Conservation (phyloP, 2,888 invertebrate species). For the Patella ulyssiponensis region DNA sequence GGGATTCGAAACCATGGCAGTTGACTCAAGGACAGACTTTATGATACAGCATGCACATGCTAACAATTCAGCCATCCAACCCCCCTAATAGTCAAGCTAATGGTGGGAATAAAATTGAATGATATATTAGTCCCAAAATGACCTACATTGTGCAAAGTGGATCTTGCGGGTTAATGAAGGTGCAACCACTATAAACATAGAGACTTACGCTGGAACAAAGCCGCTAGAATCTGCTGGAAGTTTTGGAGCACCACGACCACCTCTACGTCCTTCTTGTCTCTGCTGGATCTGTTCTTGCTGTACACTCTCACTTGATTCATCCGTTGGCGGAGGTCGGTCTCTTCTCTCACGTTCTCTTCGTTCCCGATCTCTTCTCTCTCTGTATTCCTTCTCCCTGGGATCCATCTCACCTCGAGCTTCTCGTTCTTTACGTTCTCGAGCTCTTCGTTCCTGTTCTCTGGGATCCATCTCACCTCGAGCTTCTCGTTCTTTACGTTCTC, state of each 20-base stretch:
- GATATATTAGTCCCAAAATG: too few species aligned
- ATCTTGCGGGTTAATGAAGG: too few species aligned
- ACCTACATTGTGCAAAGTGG: too few species aligned
- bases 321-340: conserved; percentile 24
- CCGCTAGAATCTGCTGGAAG: conserved; percentile 9
- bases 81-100: too few species aligned
- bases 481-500: conserved; percentile 26
- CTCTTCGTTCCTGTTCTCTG: conserved; percentile 1
- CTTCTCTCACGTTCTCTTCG: conserved; percentile 18
- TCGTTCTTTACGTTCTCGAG: conserved; percentile 3
- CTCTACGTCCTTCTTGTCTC: conserved; percentile 23
- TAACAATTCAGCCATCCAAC: too few species aligned
- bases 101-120: too few species aligned
- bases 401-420: not conserved
- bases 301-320: conserved; percentile 15
- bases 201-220: conserved; percentile 11
- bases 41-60: too few species aligned
- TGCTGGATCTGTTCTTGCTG: conserved; percentile 29
- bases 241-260: conserved; percentile 17
- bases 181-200: too few species aligned
- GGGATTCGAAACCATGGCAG: too few species aligned
- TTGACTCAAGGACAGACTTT: too few species aligned
- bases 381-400: conserved; percentile 13
- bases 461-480: conserved; percentile 32
- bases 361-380: not conserved